Evolutionary conservation across 2,888 invertebrate species (phyloP), one percentile per base, ranked within the genome.

Genomic region (Saturnia pavonia): DNA sequence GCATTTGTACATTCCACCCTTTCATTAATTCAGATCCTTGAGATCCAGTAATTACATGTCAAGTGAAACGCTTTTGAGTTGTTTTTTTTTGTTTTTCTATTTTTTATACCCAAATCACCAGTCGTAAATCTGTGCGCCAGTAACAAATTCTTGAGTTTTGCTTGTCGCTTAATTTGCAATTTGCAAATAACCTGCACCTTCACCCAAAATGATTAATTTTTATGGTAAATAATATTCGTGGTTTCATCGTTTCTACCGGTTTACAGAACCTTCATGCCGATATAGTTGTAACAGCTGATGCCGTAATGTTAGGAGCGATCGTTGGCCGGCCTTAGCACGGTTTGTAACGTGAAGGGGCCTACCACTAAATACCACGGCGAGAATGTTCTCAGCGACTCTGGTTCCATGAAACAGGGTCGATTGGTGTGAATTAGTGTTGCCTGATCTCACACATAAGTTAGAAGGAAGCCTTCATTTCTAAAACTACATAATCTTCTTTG

Each of bases 321-420:
- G 88, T 85, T 81, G 91, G 79, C 89, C 93, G 92, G 90, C 93
- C 93, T 93, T 93, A 92, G 91, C 93, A 92, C 83, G 92, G 83
- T 89, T 91, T 85, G 82, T 88, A 87, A 87, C 86, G 90, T 88
- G 92, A 91, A 91, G 91, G 90, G 92, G 89, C 87, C 83, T 84
- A 65, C 82, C 83, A 80, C 81, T 74, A 74, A 68, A 68, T 68
- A 68, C 51, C 68, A 48, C 77, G 69, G 77, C 81, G 83, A 82
- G 84, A 86, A 86, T 79, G 77, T 84, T 87, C 86, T 80, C 85
- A 83, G 80, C 80, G 76, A 77, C 76, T 74, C 78, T 80, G 78
- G 81, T 85, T 86, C 83, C 83, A 82, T 82, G 80, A 83, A 87
- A 87, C 85, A 85, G 82, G 87, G 87, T 83, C 86, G 86, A 72